These are phyloP conservation scores for Anthonomus grandis DNA, from an alignment of 1,140 invertebrate genomes.

Conservation along the genomic window DNA sequence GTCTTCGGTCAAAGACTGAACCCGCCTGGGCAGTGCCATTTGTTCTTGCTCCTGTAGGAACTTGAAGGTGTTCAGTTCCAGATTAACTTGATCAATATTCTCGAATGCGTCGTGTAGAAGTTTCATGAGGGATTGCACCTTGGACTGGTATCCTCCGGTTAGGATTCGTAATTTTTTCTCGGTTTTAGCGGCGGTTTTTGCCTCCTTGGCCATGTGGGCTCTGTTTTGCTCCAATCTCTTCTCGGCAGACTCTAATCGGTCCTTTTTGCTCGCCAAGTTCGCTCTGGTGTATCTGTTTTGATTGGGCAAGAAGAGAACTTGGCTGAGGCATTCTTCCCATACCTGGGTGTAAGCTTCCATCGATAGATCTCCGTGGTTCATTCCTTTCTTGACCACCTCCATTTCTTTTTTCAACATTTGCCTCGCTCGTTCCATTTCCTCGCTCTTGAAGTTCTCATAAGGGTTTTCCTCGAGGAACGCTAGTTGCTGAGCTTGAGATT, in stretches of 20 bases:
- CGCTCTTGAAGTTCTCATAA: conserved; percentile 61
- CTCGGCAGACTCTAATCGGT: conserved; percentile 84
- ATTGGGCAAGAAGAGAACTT: conserved; percentile 51
- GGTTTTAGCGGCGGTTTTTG: conserved; percentile 93
- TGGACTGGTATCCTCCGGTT: conserved; percentile 85
- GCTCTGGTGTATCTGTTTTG: conserved; percentile 76
- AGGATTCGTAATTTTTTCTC: conserved; percentile 94
- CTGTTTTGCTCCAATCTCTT: conserved; percentile 91
- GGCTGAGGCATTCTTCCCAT: conserved; percentile 94
- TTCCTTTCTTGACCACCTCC: conserved; percentile 85
- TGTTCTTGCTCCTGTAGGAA: conserved; percentile 88
- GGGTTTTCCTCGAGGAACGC: conserved; percentile 83
- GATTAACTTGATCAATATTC: conserved; percentile 82
- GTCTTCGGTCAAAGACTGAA: conserved; percentile 84
- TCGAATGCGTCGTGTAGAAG: conserved; percentile 85
- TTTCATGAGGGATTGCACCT: conserved; percentile 85
- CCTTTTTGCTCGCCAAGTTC: conserved; percentile 92
- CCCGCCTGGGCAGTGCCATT: conserved; percentile 82
- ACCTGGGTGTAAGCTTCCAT: conserved; percentile 66
- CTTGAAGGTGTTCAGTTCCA: conserved; percentile 91
- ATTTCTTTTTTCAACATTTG: conserved; percentile 77
- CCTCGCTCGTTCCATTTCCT: conserved; percentile 70
- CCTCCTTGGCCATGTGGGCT: conserved; percentile 91
- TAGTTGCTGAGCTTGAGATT: conserved; percentile 66
- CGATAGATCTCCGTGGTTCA: conserved; percentile 92